These are phyloP conservation scores for Sebastes aleutianus DNA, from an alignment of 2,797 vertebrate species.

Conservation along the genomic window DNA sequence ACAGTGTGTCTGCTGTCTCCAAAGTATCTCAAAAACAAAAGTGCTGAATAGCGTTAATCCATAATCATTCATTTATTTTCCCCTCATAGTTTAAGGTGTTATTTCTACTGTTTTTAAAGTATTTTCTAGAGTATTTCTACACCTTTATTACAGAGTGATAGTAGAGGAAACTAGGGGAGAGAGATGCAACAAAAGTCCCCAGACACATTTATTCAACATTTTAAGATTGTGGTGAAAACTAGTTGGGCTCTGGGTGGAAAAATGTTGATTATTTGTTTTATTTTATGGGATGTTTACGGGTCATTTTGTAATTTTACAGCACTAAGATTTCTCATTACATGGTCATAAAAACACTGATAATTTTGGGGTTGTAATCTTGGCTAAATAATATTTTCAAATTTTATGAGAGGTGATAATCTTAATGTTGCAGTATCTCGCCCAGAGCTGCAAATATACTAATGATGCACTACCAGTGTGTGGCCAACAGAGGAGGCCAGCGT, in stretches of 20 bases:
- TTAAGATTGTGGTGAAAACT: neutral
- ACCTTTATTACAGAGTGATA: neutral
- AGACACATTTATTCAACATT: neutral
- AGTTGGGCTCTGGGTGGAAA: neutral
- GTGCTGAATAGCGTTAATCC: neutral
- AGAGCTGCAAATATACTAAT: neutral
- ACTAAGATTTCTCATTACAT: neutral
- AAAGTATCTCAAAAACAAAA: neutral
- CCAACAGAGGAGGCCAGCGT: slow-evolving; percentile 51
- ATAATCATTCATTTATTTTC: neutral
- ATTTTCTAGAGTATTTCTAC: too few species aligned
- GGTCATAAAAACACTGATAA: neutral
- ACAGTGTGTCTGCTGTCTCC: neutral
- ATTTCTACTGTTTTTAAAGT: neutral
- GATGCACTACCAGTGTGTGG: neutral
- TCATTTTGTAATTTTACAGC: neutral
- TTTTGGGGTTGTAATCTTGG: neutral
- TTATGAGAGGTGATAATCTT: neutral
- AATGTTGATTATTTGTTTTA: neutral
- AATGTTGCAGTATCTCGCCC: neutral
- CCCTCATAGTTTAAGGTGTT: neutral
- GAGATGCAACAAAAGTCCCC: neutral
- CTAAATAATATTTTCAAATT: neutral
- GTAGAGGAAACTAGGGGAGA: neutral
- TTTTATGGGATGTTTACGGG: neutral